phyloP scores from a whole-genome alignment of 2,113 vertebrate genomes.

The Strix uralensis region DNA sequence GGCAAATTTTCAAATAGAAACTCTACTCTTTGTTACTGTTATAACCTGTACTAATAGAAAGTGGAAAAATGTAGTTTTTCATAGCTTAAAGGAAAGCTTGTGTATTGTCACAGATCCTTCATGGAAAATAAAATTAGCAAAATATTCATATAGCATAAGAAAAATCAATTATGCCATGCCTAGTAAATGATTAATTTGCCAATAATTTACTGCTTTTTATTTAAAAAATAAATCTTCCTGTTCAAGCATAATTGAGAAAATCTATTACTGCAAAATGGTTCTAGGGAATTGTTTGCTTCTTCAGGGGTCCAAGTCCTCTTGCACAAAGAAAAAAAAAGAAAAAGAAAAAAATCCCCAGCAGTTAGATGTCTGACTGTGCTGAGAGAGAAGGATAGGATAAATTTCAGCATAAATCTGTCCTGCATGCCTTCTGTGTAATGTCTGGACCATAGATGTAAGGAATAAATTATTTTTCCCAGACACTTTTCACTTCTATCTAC shows the following conservation, averaged over 20 bases:
- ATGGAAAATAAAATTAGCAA: background rate
- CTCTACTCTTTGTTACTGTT: background rate
- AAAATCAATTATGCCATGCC: background rate
- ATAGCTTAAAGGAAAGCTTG: background rate
- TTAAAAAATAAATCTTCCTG: background rate
- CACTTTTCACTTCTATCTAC: background rate
- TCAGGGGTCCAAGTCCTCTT: background rate
- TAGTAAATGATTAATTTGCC: background rate
- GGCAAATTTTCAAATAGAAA: background rate
- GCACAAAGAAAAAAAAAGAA: background rate
- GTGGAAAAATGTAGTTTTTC: background rate
- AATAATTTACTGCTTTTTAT: background rate
- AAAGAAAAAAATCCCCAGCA: rapidly evolving
- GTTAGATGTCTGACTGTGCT: background rate
- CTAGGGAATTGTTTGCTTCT: background rate
- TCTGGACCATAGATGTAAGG: background rate
- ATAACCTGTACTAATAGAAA: background rate
- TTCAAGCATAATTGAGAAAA: background rate
- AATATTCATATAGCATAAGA: background rate
- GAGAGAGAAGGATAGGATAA: background rate
- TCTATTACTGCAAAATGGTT: background rate
- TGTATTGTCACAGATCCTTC: background rate
- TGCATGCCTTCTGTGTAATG: background rate
- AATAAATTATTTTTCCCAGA: background rate
- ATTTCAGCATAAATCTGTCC: background rate